Evolutionary conservation across 2,113 vertebrate species (phyloP).

Genomic region (Chaetura pelagica): DNA sequence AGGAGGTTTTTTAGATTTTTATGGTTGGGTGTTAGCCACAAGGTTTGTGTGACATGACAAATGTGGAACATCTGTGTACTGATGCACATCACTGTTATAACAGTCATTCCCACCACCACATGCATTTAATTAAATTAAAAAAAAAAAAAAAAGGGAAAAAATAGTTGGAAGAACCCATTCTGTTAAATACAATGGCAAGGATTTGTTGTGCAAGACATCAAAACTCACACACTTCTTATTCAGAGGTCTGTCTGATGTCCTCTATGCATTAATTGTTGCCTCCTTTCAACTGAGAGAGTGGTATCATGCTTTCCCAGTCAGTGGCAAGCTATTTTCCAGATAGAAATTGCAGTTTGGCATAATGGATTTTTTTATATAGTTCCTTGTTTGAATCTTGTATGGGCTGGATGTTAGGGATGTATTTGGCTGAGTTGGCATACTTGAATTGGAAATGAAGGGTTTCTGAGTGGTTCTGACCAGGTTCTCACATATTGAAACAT

Average conservation of each 20-base stretch:
- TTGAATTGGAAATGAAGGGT: not conserved
- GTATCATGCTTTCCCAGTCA: not conserved
- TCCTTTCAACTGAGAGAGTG: not conserved
- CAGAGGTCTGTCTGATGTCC: not conserved
- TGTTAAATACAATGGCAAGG: slow-evolving; percentile 5
- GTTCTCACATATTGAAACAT: not conserved
- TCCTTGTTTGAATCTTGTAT: not conserved
- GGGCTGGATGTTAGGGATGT: not conserved
- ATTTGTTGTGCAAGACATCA: not conserved
- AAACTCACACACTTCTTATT: not conserved
- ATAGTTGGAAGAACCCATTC: slow-evolving; percentile 23
- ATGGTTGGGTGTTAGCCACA: slow-evolving; percentile 35
- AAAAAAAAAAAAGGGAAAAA: slow-evolving; percentile 27
- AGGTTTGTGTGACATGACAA: slow-evolving; percentile 46
- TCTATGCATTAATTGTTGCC: not conserved
- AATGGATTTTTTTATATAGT: not conserved
- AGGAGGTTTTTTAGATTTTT: slow-evolving; percentile 34
- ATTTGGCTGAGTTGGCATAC: not conserved
- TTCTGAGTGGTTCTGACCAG: not conserved
- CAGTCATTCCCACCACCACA: slow-evolving; percentile 39
- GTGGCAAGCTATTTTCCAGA: not conserved
- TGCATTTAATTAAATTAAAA: slow-evolving; percentile 51
- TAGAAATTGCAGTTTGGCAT: not conserved
- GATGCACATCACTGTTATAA: slow-evolving; percentile 23
- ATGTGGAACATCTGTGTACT: slow-evolving; percentile 66